Percentiles rank a stretch among this genome's conserved stretches.
Evolutionary conservation across 2,113 vertebrate species (phyloP).

Genomic region (Steatornis caripensis): DNA sequence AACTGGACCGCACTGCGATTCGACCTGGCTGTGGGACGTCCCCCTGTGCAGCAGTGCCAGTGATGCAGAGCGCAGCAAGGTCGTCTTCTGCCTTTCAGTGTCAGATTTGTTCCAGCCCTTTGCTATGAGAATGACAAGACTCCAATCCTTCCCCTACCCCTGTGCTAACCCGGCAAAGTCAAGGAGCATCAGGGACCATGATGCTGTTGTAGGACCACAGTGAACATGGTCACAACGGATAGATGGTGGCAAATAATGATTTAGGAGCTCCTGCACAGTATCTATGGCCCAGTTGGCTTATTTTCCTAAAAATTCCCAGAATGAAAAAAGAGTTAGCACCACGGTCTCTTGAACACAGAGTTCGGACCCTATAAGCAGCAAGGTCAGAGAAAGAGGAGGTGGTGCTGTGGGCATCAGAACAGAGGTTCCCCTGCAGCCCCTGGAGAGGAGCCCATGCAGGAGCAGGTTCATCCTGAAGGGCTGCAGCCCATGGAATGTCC

Average conservation of each 20-base stretch:
- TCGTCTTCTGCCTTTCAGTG: background rate
- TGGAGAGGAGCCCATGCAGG: no score
- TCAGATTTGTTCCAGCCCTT: background rate
- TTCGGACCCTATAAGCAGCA: background rate
- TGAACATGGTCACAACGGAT: accelerated
- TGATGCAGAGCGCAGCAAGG: background rate
- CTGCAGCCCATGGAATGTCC: no score
- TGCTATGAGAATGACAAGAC: background rate
- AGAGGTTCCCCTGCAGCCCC: no score
- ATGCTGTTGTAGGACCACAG: background rate
- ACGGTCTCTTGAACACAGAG: background rate
- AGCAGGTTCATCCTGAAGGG: no score
- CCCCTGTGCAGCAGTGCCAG: accelerated
- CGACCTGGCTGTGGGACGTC: background rate
- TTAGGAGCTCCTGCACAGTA: background rate
- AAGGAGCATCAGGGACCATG: background rate
- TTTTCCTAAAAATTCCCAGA: background rate
- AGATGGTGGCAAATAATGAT: background rate
- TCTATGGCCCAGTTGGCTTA: background rate
- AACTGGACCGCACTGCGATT: background rate
- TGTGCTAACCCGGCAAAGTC: background rate
- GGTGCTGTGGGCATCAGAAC: no score
- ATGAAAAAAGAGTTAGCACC: background rate
- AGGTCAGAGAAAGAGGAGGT: background rate
- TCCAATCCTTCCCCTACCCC: background rate